Conservation (phyloP, 2,113 vertebrate species). For the Peromyscus maniculatus region DNA sequence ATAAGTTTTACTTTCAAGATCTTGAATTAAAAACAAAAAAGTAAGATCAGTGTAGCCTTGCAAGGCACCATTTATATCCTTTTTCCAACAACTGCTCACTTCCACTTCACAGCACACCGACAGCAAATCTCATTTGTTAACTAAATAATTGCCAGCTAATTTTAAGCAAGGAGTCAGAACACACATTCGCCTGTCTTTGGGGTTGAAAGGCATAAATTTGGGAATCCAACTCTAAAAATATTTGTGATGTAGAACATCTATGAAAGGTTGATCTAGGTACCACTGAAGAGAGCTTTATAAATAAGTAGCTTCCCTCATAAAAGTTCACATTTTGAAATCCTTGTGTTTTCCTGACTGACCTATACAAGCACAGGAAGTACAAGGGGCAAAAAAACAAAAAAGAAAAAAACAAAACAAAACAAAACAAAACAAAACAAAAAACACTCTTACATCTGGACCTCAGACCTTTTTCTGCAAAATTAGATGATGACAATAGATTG, state of each 20-base stretch:
- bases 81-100: constrained; percentile 54
- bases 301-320: neutral
- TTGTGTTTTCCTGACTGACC: neutral
- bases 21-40: constrained; percentile 63
- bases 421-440: neutral
- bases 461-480: neutral
- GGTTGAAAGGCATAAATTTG: constrained; percentile 65
- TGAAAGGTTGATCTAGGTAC: neutral
- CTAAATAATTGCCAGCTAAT: constrained; percentile 77
- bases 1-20: constrained; percentile 54
- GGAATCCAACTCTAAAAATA: constrained; percentile 67
- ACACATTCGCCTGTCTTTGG: neutral
- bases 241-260: constrained; percentile 26
- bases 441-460: neutral
- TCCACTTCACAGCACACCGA: constrained; percentile 70
- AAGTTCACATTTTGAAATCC: neutral
- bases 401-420: neutral
- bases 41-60: constrained; percentile 42
- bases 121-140: constrained; percentile 39
- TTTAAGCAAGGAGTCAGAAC: constrained; percentile 69
- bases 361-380: neutral
- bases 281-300: constrained; percentile 20
- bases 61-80: constrained; percentile 61
- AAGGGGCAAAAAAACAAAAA: neutral
- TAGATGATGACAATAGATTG: neutral